phyloP scores from a whole-genome alignment of 2,113 vertebrate species.

The Electrona antarctica region DNA sequence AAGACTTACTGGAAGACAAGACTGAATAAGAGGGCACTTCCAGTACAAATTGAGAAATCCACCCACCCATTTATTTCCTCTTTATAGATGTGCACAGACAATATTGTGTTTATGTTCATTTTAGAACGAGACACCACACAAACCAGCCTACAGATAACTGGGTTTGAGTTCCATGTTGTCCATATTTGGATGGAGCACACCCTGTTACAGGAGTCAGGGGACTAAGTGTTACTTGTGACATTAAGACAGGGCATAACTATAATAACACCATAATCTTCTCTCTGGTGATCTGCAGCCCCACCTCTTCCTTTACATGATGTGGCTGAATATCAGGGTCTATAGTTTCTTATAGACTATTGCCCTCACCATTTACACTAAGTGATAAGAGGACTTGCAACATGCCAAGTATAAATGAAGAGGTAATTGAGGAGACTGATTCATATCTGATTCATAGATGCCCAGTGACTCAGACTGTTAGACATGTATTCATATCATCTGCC shows the following conservation, averaged over 20 bases:
- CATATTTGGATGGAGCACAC: background rate
- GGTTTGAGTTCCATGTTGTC: no score
- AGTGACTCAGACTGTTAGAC: background rate
- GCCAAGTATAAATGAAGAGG: background rate
- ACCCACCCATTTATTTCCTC: no score
- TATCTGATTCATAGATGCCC: constrained; percentile 39
- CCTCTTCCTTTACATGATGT: background rate
- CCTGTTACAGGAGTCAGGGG: background rate
- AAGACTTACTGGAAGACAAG: background rate
- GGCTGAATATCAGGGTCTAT: background rate
- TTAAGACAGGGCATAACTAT: background rate
- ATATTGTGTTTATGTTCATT: no score
- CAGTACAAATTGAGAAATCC: no score
- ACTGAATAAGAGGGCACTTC: background rate
- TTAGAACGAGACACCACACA: background rate
- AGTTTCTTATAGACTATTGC: background rate
- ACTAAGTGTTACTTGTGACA: background rate
- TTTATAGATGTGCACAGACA: background rate
- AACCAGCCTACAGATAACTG: no score
- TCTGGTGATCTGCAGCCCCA: background rate
- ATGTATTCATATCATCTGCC: no score
- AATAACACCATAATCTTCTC: background rate
- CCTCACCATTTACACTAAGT: background rate
- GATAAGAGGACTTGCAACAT: background rate
- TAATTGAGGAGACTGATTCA: constrained; percentile 6